These are phyloP conservation scores for Euzetes globulus DNA, from an alignment of 2,888 invertebrate genomes.

Conservation along the genomic window DNA sequence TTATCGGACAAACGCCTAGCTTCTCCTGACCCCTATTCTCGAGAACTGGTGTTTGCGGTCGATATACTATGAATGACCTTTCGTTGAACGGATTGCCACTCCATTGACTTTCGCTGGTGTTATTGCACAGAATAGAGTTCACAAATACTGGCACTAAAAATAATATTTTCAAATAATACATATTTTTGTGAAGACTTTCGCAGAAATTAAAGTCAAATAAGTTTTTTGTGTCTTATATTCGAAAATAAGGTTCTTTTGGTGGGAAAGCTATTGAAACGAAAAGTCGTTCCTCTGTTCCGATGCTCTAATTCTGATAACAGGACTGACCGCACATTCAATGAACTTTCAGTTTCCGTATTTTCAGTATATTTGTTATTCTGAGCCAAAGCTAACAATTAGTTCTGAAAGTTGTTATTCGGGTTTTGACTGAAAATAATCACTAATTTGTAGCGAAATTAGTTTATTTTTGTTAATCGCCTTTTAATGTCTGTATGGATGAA, in stretches of 20 bases:
- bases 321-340: not conserved
- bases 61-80: slow-evolving; percentile 13
- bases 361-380: not conserved
- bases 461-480: too few relatives aligned
- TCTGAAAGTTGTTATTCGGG: too few relatives aligned
- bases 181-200: too few relatives aligned
- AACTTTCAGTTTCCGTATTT: not conserved
- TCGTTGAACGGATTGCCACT: slow-evolving; percentile 31
- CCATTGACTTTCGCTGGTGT: not conserved
- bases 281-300: too few relatives aligned
- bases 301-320: not conserved
- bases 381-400: not conserved
- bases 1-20: slow-evolving; percentile 28
- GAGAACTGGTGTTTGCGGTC: slow-evolving; percentile 27
- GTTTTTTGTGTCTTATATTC: too few relatives aligned
- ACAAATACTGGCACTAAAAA: not conserved
- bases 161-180: not conserved
- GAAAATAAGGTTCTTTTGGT: too few relatives aligned
- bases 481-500: too few relatives aligned
- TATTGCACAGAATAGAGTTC: not conserved
- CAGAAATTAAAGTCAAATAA: too few relatives aligned
- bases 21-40: slow-evolving; percentile 34
- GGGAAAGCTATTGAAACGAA: too few relatives aligned
- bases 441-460: too few relatives aligned
- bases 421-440: too few relatives aligned